A percentile compares a stretch with the other conserved stretches of the same genome.
These are phyloP conservation scores for Conus ventricosus DNA, from an alignment of 1,140 invertebrate genomes.

Conservation along the genomic window DNA sequence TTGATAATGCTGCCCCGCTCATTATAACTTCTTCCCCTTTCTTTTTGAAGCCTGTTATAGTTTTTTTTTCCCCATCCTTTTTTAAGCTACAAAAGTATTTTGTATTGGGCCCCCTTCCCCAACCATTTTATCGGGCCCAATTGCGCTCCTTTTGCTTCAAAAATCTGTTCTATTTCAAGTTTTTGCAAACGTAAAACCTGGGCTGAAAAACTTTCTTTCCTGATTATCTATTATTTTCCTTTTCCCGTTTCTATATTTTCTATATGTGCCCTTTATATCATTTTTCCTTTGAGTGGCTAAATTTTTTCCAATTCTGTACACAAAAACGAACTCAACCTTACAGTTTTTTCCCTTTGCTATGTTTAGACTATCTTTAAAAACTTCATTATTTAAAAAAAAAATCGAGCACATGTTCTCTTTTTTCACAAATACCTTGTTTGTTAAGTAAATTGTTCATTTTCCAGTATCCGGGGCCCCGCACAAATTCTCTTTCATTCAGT, in stretches of 20 bases:
- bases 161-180: not conserved
- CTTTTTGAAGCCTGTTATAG: not conserved
- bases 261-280: too few relatives aligned
- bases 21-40: not conserved
- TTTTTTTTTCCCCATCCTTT: conserved; percentile 32
- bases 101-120: conserved; percentile 21
- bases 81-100: too few relatives aligned
- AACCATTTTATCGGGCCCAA: conserved; percentile 28
- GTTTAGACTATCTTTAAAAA: not conserved
- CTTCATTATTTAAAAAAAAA: not conserved
- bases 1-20: not conserved
- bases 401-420: not conserved
- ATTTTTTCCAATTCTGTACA: too few relatives aligned
- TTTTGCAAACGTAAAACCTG: not conserved
- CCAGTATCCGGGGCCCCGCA: too few relatives aligned
- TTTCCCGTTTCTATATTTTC: not conserved
- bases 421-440: not conserved
- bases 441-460: not conserved
- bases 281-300: too few relatives aligned
- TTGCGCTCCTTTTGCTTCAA: not conserved
- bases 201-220: not conserved
- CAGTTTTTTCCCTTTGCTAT: not conserved
- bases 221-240: not conserved
- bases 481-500: too few relatives aligned
- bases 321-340: not conserved